Evolutionary conservation across 2,113 vertebrate species (phyloP).

Genomic region (Dunckerocampus dactyliophorus): DNA sequence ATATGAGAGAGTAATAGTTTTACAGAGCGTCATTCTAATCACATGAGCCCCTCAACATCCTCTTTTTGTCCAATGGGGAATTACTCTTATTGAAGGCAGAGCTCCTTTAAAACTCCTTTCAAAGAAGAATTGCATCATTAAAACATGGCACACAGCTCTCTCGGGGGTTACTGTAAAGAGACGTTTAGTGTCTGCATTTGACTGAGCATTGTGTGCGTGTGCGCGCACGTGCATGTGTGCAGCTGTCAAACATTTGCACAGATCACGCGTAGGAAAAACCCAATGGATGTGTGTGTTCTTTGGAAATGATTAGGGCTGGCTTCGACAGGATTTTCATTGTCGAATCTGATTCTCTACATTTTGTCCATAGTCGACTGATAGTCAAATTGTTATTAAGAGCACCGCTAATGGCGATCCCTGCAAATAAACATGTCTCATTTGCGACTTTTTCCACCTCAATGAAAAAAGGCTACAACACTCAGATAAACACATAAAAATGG

Average conservation of each 20-base stretch:
- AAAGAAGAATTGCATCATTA: conserved; percentile 62
- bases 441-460: no score
- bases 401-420: no score
- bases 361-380: no score
- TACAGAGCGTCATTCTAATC: conserved; percentile 39
- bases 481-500: no score
- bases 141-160: conserved; percentile 49
- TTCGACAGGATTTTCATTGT: no score
- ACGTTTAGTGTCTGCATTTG: conserved; percentile 49
- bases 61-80: conserved; percentile 18
- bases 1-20: conserved; percentile 23
- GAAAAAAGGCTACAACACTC: no score
- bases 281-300: no score
- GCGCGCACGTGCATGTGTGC: not conserved
- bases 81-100: conserved; percentile 47
- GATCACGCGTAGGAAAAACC: no score
- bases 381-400: no score
- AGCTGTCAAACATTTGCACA: conserved; percentile 8
- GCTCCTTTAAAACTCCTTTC: conserved; percentile 51
- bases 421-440: no score
- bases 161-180: conserved; percentile 27
- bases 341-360: no score
- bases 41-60: conserved; percentile 18
- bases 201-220: conserved; percentile 9
- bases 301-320: no score